These are phyloP conservation scores for Lottia scabra DNA, from an alignment of 2,888 invertebrate species.

Conservation along the genomic window DNA sequence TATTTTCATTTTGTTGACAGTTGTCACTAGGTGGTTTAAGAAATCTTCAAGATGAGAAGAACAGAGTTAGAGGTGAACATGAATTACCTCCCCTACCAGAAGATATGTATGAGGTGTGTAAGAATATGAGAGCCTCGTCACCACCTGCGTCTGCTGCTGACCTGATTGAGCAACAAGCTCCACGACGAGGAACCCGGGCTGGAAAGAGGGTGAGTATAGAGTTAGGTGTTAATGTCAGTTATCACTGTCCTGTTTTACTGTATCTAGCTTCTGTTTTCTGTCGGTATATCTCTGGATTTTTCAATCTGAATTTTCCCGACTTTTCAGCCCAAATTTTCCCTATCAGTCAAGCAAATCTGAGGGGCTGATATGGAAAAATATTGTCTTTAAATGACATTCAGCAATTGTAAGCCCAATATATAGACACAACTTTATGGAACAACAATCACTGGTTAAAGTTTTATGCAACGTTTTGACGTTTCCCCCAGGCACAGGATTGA, in stretches of 20 bases:
- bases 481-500: no score
- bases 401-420: no score
- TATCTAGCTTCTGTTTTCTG: background rate
- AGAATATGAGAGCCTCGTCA: constrained; percentile 92
- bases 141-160: constrained; percentile 94
- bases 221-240: background rate
- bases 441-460: no score
- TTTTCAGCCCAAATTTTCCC: no score
- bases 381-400: no score
- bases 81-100: constrained; percentile 85
- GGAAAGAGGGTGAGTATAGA: constrained; percentile 54
- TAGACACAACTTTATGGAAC: no score
- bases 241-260: background rate
- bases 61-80: constrained; percentile 73
- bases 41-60: constrained; percentile 83
- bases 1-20: constrained; percentile 39
- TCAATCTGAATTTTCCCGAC: no score
- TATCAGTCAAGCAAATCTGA: no score
- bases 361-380: no score
- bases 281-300: no score
- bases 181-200: constrained; percentile 49
- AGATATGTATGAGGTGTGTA: constrained; percentile 94
- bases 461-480: no score
- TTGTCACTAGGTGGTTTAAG: constrained; percentile 89
- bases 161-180: constrained; percentile 67